Percentiles rank a stretch among this genome's conserved stretches.
Conservation (phyloP, 2,797 vertebrate species). For the Liparis tanakae region DNA sequence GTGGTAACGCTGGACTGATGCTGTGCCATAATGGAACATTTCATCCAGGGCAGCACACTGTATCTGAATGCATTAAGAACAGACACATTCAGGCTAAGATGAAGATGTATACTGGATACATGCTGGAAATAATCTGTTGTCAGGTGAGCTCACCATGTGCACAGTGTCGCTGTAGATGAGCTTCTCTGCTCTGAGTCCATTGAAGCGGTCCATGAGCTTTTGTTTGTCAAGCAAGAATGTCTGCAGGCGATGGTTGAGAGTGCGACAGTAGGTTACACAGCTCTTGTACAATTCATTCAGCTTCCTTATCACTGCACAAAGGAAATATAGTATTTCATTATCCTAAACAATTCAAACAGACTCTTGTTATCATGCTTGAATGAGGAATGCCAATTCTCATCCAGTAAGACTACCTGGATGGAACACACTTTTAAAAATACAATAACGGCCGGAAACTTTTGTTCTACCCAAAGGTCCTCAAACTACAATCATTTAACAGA, state of each 20-base stretch:
- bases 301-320: constrained; percentile 88
- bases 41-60: constrained; percentile 95
- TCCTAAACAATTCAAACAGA: neutral
- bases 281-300: constrained; percentile 94
- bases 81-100: constrained; percentile 11
- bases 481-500: neutral
- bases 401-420: neutral
- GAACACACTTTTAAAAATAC: neutral
- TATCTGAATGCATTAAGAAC: constrained; percentile 80
- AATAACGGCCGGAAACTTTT: neutral
- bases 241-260: constrained; percentile 90
- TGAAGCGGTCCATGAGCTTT: constrained; percentile 94
- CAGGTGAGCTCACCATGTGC: constrained; percentile 86
- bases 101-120: neutral
- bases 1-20: constrained; percentile 91
- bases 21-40: constrained; percentile 93
- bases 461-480: neutral
- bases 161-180: constrained; percentile 94
- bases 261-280: constrained; percentile 91
- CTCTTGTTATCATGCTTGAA: neutral
- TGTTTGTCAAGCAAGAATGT: constrained; percentile 95
- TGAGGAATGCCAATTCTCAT: neutral
- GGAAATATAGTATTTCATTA: constrained; percentile 10
- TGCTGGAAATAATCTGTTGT: neutral
- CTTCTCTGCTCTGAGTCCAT: constrained; percentile 92